Conservation (phyloP, 53 echinoderm and acorn worm genomes). For the Patiria pectinifera region DNA sequence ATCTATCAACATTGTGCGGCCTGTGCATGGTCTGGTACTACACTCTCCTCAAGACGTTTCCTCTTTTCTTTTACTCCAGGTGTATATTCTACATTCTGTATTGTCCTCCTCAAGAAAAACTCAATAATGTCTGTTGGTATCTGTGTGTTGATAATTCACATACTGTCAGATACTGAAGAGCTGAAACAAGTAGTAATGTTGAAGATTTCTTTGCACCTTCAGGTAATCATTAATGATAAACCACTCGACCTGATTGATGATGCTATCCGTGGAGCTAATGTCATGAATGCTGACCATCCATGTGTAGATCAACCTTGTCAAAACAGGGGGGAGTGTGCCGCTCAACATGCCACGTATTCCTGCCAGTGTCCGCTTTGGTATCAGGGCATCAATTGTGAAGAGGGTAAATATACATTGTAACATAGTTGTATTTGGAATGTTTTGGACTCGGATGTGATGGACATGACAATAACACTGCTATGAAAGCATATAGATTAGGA, state of each 20-base stretch:
- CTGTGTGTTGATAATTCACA: not conserved
- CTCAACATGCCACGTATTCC: conserved; percentile 76
- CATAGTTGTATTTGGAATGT: not conserved
- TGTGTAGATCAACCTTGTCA: conserved; percentile 82
- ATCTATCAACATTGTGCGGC: too few species aligned
- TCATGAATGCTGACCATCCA: conserved; percentile 88
- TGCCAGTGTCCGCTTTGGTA: conserved; percentile 89
- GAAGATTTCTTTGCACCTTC: not conserved
- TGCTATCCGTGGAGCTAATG: conserved; percentile 86
- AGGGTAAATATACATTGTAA: conserved; percentile 62
- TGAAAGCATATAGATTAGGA: too few species aligned
- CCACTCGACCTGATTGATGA: conserved; percentile 85
- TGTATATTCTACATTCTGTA: too few species aligned
- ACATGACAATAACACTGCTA: too few species aligned
- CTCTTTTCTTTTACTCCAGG: too few species aligned
- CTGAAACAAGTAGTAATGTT: not conserved
- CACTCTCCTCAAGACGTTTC: too few species aligned
- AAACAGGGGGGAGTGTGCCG: conserved; percentile 84
- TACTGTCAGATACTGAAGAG: too few species aligned
- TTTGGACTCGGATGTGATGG: too few species aligned
- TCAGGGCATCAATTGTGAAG: conserved; percentile 88
- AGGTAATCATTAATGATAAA: conserved; percentile 90
- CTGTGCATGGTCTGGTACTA: too few species aligned
- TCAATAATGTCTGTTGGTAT: too few species aligned
- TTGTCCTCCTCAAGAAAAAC: too few species aligned